Conservation (phyloP, 1,140 invertebrate species). For the Cepaea nemoralis region DNA sequence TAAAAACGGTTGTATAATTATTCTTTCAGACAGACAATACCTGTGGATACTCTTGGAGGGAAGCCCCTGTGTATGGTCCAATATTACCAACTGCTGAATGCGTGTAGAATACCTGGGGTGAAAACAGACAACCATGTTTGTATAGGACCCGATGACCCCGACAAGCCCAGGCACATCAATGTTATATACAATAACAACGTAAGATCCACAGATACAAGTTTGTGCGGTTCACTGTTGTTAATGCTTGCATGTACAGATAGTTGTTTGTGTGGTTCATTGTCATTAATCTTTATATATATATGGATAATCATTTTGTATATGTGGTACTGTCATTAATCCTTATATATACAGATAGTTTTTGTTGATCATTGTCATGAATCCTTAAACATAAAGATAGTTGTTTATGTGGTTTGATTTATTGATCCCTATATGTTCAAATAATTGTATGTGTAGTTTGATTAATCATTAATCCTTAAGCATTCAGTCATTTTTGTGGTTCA, state of each 20-base stretch:
- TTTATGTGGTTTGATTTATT: too few species aligned
- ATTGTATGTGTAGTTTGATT: too few species aligned
- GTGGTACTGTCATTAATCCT: too few species aligned
- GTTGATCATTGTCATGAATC: too few species aligned
- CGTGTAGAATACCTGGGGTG: constrained; percentile 82
- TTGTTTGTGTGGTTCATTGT: too few species aligned
- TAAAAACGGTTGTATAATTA: not conserved
- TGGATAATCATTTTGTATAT: too few species aligned
- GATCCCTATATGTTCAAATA: too few species aligned
- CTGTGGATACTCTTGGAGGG: constrained; percentile 83
- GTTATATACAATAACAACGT: constrained; percentile 88
- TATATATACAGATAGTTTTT: too few species aligned
- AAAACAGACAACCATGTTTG: constrained; percentile 77
- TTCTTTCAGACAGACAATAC: constrained; percentile 77
- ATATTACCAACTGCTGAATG: constrained; percentile 89
- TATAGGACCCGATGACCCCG: constrained; percentile 75
- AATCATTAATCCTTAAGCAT: too few species aligned
- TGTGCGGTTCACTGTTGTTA: not conserved
- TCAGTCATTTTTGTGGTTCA: too few species aligned
- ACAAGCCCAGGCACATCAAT: constrained; percentile 79
- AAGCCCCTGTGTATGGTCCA: constrained; percentile 88
- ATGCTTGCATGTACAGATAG: not conserved
- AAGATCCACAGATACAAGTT: constrained; percentile 63
- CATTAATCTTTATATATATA: not conserved
- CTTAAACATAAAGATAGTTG: too few species aligned